These are phyloP conservation scores for Polyommatus icarus DNA, from an alignment of 2,888 invertebrate species.

Conservation along the genomic window DNA sequence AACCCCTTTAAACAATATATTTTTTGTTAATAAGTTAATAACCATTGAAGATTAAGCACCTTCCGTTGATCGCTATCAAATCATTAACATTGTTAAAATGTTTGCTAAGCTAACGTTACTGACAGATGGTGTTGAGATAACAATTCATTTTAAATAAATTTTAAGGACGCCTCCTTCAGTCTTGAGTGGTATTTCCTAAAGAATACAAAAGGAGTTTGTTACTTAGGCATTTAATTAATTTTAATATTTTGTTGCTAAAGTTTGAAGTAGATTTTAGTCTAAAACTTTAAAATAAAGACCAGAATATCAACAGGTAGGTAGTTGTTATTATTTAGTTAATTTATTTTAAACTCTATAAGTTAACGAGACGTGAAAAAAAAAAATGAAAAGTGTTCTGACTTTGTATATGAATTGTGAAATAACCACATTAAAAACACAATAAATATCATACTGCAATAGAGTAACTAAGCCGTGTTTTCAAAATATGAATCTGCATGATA, in stretches of 20 bases:
- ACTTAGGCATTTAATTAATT: not conserved
- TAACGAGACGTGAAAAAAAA: not conserved
- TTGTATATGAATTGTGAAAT: too few species aligned
- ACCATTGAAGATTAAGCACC: not conserved
- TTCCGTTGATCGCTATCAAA: constrained; percentile 4
- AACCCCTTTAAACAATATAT: not conserved
- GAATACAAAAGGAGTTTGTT: not conserved
- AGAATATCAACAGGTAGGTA: not conserved
- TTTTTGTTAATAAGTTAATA: constrained; percentile 3
- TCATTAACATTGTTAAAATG: constrained; percentile 25
- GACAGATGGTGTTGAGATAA: constrained; percentile 20
- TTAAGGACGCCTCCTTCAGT: constrained; percentile 8
- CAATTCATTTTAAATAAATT: constrained; percentile 2
- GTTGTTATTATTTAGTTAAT: too few species aligned
- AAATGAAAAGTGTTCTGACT: too few species aligned
- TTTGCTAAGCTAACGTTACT: constrained; percentile 2
- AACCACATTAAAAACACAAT: not conserved
- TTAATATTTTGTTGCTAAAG: not conserved
- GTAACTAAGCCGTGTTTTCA: not conserved
- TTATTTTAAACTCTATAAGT: not conserved
- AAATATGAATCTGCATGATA: too few species aligned
- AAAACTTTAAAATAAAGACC: not conserved
- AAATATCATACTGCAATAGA: not conserved
- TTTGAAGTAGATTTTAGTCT: not conserved
- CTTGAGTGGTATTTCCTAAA: not conserved